These are phyloP conservation scores for Eulithis prunata DNA, from an alignment of 2,888 invertebrate genomes.

Conservation along the genomic window DNA sequence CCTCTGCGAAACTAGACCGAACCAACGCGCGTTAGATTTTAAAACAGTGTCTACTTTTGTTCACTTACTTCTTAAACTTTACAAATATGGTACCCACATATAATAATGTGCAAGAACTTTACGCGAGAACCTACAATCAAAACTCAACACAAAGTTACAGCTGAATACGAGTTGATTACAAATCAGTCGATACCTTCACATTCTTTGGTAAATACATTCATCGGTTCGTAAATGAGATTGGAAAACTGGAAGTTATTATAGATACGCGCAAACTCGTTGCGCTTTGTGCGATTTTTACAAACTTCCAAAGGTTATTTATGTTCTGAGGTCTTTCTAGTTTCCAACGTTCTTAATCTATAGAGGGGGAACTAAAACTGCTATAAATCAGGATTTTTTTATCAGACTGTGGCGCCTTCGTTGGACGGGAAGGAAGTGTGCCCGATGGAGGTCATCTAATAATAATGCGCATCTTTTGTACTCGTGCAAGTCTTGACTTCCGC, in stretches of 20 bases:
- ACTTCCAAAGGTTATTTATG: slow-evolving; percentile 34
- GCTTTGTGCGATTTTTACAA: slow-evolving; percentile 33
- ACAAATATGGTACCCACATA: too few relatives aligned
- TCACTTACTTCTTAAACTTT: too few relatives aligned
- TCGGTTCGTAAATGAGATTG: slow-evolving; percentile 34
- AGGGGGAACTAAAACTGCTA: slow-evolving; percentile 51
- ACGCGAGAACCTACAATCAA: not conserved
- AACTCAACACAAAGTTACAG: slow-evolving; percentile 4
- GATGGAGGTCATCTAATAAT: slow-evolving; percentile 45
- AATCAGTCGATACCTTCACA: slow-evolving; percentile 18
- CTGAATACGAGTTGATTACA: slow-evolving; percentile 17
- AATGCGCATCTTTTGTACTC: slow-evolving; percentile 40
- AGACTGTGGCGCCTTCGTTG: slow-evolving; percentile 27
- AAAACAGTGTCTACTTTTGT: slow-evolving; percentile 4
- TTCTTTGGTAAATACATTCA: slow-evolving; percentile 20
- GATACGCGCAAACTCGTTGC: slow-evolving; percentile 29
- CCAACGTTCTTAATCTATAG: slow-evolving; percentile 45
- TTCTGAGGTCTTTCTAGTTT: slow-evolving; percentile 42
- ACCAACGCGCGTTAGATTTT: slow-evolving; percentile 27
- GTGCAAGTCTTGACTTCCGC: slow-evolving; percentile 35
- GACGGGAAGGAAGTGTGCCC: slow-evolving; percentile 29
- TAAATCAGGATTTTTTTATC: slow-evolving; percentile 56
- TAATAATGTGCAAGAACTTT: not conserved
- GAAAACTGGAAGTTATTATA: slow-evolving; percentile 38
- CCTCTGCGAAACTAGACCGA: slow-evolving; percentile 33